Percentiles rank a stretch among this genome's conserved stretches.
Conservation (phyloP, 2,797 vertebrate genomes). For the Sylvia borin region DNA sequence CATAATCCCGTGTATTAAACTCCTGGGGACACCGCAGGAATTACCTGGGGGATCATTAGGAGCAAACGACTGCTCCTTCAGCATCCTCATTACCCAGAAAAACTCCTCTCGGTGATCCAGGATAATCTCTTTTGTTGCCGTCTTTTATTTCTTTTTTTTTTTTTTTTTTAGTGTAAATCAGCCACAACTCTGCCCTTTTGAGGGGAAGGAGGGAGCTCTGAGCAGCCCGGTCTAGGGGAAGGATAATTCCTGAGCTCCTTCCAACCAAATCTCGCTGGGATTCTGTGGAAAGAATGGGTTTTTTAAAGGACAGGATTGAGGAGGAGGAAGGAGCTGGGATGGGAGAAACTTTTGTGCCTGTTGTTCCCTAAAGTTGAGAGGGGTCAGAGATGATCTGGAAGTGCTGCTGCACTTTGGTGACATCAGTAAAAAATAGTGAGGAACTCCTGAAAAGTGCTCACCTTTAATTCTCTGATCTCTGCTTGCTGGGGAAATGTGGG, state of each 20-base stretch:
- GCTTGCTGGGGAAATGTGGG: no score
- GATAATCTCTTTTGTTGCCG: neutral
- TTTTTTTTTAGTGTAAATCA: neutral
- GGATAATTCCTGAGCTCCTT: neutral
- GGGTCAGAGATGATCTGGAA: no score
- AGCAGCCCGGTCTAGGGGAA: neutral
- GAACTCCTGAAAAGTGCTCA: no score
- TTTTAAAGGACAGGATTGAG: neutral
- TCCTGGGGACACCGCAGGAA: neutral
- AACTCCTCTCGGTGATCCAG: neutral
- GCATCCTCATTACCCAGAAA: conserved; percentile 3
- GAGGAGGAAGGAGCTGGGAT: neutral
- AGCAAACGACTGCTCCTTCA: neutral
- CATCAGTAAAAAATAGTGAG: no score
- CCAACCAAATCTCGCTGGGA: neutral
- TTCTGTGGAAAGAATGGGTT: neutral
- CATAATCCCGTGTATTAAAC: neutral
- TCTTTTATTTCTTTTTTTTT: neutral
- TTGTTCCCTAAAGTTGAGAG: no score
- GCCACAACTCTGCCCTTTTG: fast-evolving
- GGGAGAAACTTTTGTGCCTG: neutral
- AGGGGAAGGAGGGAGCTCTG: neutral
- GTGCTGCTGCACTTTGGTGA: no score
- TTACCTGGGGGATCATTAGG: conserved; percentile 7
- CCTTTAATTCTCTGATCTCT: no score